Evolutionary conservation across 2,888 invertebrate genomes (phyloP).

Genomic region (Plagiodera versicolora): DNA sequence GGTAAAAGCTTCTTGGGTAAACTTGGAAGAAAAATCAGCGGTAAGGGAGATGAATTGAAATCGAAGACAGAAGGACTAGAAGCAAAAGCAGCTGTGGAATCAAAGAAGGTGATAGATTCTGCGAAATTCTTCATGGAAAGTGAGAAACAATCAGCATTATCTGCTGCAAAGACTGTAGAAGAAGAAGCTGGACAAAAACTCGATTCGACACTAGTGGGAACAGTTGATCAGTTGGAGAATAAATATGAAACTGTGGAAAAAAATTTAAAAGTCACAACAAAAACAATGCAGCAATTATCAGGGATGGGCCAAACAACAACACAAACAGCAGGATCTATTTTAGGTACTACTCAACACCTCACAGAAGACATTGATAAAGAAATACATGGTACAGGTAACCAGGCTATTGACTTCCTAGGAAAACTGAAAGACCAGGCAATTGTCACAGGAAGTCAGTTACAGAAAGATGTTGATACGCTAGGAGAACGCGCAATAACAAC

Average conservation of each 20-base stretch:
- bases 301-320: too few relatives aligned
- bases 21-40: constrained; percentile 23
- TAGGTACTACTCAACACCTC: too few relatives aligned
- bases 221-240: background rate
- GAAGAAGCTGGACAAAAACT: background rate
- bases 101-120: background rate
- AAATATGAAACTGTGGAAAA: background rate
- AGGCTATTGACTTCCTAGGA: too few relatives aligned
- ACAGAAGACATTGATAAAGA: too few relatives aligned
- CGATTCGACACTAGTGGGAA: too few relatives aligned
- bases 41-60: constrained; percentile 26
- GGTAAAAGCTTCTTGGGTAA: constrained; percentile 21
- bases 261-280: too few relatives aligned
- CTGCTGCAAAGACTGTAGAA: background rate
- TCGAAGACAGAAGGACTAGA: constrained; percentile 8
- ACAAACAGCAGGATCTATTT: background rate
- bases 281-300: too few relatives aligned
- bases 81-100: background rate
- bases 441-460: background rate
- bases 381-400: too few relatives aligned
- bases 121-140: background rate
- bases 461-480: background rate
- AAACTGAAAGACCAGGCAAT: too few relatives aligned
- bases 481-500: background rate
- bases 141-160: background rate